phyloP scores from a whole-genome alignment of 2,888 invertebrate genomes.

The Ferrisia virgata region DNA sequence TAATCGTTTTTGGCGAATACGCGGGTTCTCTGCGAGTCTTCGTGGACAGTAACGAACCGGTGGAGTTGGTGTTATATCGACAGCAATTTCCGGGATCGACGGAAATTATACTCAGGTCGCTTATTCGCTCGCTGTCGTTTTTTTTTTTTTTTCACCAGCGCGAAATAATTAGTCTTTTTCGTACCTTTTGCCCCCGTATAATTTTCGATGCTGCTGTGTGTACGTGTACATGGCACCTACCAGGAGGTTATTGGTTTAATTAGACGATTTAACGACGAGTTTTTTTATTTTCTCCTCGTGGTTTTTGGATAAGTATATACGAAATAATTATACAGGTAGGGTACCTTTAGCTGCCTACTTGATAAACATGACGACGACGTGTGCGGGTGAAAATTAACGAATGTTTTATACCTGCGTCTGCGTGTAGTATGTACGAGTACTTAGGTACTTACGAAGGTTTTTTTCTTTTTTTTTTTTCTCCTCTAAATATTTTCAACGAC shows the following conservation, averaged over 20 bases:
- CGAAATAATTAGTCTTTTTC: neutral
- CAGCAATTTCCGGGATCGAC: neutral
- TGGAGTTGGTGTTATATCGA: neutral
- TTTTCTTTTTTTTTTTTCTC: neutral
- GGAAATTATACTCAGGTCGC: neutral
- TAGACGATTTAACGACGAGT: neutral
- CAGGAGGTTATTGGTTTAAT: neutral
- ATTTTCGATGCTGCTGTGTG: no score
- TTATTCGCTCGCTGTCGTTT: neutral
- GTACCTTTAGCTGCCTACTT: neutral
- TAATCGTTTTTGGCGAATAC: neutral
- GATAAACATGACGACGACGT: neutral
- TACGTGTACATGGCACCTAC: neutral
- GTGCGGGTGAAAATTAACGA: conserved; percentile 1
- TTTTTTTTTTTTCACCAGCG: neutral
- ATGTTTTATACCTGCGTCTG: no score
- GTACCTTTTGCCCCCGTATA: neutral
- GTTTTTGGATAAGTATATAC: neutral
- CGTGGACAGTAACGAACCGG: neutral
- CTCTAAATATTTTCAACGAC: neutral
- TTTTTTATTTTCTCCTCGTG: neutral
- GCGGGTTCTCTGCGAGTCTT: neutral
- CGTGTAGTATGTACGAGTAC: no score
- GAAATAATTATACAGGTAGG: neutral
- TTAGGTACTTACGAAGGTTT: no score